phyloP scores from a whole-genome alignment of 2,797 vertebrate species.

The Naso thynnoides region DNA sequence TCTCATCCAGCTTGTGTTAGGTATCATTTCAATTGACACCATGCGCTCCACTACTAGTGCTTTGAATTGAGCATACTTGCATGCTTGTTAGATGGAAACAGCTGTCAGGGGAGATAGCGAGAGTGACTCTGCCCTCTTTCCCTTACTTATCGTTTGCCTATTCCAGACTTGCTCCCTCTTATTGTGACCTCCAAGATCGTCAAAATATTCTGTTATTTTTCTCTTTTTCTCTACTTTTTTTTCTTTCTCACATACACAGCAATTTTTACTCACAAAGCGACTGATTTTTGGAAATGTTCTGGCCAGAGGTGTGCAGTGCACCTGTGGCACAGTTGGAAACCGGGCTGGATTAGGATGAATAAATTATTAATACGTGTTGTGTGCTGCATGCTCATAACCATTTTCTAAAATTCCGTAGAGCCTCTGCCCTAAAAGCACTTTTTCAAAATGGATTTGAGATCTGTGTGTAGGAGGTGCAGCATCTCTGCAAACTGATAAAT shows the following conservation, averaged over 20 bases:
- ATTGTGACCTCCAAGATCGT: conserved; percentile 75
- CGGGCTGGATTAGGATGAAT: conserved; percentile 48
- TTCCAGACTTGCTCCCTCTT: conserved; percentile 62
- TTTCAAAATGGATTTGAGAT: conserved; percentile 15
- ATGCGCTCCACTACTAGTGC: conserved; percentile 65
- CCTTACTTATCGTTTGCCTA: conserved; percentile 67
- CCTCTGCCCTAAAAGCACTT: conserved; percentile 8
- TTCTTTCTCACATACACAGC: conserved; percentile 14
- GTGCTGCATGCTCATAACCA: conserved; percentile 1
- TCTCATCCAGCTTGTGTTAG: conserved; percentile 73
- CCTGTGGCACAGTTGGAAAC: conserved; percentile 54
- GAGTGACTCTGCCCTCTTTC: conserved; percentile 66
- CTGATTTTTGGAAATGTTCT: conserved; percentile 43
- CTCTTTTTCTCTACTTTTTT: neutral
- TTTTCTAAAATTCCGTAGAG: neutral
- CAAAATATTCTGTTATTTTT: conserved; percentile 48
- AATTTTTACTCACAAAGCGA: conserved; percentile 25
- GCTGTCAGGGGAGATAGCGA: conserved; percentile 78
- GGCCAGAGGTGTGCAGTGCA: conserved; percentile 44
- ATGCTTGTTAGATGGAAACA: conserved; percentile 81
- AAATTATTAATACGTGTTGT: conserved; percentile 47
- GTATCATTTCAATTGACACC: conserved; percentile 78
- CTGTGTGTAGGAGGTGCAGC: conserved; percentile 16
- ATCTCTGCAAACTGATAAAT: conserved; percentile 25
- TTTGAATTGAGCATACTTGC: conserved; percentile 72